A percentile compares a stretch with the other conserved stretches of the same genome.
Conservation (phyloP, 2,113 vertebrate species). For the Sinocyclocheilus maitianheensis region DNA sequence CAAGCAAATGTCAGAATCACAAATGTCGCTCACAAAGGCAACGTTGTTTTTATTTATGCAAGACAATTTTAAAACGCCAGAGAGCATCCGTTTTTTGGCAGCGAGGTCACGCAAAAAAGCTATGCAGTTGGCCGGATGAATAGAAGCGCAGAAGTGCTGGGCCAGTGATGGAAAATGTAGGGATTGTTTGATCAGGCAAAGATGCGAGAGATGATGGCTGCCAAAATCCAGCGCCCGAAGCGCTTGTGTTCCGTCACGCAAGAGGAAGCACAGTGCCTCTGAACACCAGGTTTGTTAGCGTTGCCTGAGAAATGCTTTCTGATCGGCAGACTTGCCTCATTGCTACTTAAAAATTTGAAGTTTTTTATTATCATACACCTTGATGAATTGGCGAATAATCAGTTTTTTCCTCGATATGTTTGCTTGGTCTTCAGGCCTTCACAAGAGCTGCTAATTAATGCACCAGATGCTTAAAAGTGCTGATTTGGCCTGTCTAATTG, state of each 20-base stretch:
- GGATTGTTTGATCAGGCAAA: slow-evolving; percentile 48
- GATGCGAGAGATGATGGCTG: slow-evolving; percentile 35
- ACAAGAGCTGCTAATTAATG: slow-evolving; percentile 33
- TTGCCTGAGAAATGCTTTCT: slow-evolving; percentile 8
- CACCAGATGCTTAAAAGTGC: slow-evolving; percentile 4
- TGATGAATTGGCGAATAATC: neutral
- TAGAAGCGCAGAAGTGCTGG: neutral
- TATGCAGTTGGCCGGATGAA: slow-evolving; percentile 47
- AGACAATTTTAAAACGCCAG: slow-evolving; percentile 56
- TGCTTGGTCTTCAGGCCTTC: slow-evolving; percentile 10
- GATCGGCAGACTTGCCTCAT: neutral
- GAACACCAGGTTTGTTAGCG: slow-evolving; percentile 22
- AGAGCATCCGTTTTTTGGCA: slow-evolving; percentile 33
- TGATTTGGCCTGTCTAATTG: slow-evolving; percentile 43
- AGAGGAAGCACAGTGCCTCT: slow-evolving; percentile 12
- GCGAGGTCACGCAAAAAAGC: slow-evolving; percentile 39
- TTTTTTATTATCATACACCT: neutral
- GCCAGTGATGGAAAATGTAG: slow-evolving; percentile 9
- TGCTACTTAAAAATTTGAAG: neutral
- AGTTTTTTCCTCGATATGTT: neutral
- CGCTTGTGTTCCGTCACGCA: slow-evolving; percentile 13
- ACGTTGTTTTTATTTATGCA: slow-evolving; percentile 48
- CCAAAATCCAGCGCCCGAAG: slow-evolving; percentile 39
- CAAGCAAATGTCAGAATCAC: slow-evolving; percentile 66
- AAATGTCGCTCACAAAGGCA: slow-evolving; percentile 57